phyloP scores from a whole-genome alignment of 2,113 vertebrate genomes.

The Mastomys natalensis region DNA sequence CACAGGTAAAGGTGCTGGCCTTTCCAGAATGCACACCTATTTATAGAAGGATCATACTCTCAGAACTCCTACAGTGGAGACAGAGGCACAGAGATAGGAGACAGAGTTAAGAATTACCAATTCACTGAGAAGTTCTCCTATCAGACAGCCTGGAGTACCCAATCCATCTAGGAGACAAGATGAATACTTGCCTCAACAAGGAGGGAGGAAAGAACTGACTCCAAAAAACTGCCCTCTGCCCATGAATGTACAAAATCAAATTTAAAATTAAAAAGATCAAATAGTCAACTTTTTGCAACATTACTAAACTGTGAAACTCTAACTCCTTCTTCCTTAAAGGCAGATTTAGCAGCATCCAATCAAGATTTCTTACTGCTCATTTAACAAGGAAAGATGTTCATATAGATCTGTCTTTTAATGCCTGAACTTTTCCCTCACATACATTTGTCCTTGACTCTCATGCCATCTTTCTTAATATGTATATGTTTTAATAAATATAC shows the following conservation, averaged over 20 bases:
- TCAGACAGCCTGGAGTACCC: background rate
- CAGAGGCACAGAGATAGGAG: background rate
- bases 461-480: background rate
- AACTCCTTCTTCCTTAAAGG: background rate
- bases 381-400: background rate
- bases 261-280: background rate
- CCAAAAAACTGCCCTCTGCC: background rate
- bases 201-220: background rate
- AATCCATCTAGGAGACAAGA: background rate
- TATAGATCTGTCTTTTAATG: background rate
- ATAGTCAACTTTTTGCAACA: constrained; percentile 40
- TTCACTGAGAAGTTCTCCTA: background rate
- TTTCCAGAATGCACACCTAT: background rate
- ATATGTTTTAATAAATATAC: background rate
- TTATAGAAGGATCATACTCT: background rate
- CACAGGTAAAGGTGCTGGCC: background rate
- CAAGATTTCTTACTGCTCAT: background rate
- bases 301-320: background rate
- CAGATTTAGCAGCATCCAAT: background rate
- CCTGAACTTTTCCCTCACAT: background rate
- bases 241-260: background rate
- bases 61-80: background rate
- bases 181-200: background rate
- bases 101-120: background rate
- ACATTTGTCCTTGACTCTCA: background rate